phyloP scores from a whole-genome alignment of 2,888 invertebrate species.

The Nomada flava region DNA sequence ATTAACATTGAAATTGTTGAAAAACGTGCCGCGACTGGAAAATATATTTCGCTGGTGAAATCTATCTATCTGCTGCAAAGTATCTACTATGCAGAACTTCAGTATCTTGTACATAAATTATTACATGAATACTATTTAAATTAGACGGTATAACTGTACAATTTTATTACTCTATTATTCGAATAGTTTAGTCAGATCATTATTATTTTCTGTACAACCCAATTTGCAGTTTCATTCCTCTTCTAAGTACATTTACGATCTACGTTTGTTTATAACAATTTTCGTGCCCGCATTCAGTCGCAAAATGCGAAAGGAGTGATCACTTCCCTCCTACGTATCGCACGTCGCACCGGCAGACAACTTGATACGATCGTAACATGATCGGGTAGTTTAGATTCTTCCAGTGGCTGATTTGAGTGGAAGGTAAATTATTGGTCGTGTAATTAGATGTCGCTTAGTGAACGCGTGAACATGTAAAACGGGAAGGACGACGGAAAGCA shows the following conservation, averaged over 20 bases:
- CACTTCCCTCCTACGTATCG: background rate
- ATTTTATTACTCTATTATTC: too few relatives aligned
- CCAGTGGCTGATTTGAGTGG: conserved; percentile 9
- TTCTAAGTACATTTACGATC: too few relatives aligned
- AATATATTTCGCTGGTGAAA: background rate
- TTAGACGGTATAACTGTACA: too few relatives aligned
- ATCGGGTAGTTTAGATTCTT: conserved; percentile 44
- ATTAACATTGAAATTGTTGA: conserved; percentile 47
- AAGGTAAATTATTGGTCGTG: conserved; percentile 32
- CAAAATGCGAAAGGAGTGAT: background rate
- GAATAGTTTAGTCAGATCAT: too few relatives aligned
- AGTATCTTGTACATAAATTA: too few relatives aligned
- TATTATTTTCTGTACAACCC: too few relatives aligned
- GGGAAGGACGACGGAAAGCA: conserved; percentile 41
- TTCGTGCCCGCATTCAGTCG: background rate
- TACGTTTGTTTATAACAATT: too few relatives aligned
- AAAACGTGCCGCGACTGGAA: conserved; percentile 43
- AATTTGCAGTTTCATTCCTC: too few relatives aligned
- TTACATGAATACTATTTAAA: too few relatives aligned
- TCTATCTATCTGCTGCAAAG: background rate
- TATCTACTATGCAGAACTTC: background rate
- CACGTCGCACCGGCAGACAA: conserved; percentile 10
- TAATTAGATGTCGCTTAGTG: conserved; percentile 48
- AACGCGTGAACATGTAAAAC: conserved; percentile 42
- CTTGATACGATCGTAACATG: conserved; percentile 43